Evolutionary conservation across 1,140 invertebrate species (phyloP).

Genomic region (Aphelenchoides besseyi): DNA sequence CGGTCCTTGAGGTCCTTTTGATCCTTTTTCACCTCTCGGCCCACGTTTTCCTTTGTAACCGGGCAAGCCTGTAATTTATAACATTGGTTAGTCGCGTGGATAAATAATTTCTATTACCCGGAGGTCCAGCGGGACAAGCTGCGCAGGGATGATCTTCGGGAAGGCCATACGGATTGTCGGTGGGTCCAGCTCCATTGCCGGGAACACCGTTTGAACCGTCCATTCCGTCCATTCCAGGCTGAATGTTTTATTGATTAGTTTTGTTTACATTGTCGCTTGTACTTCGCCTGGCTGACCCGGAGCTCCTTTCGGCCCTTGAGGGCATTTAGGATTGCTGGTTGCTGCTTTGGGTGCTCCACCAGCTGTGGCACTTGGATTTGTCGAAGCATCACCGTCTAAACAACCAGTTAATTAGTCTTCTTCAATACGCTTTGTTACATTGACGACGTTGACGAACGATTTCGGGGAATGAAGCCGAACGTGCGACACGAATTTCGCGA

Average conservation of each 20-base stretch:
- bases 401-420: too few relatives aligned
- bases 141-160: neutral
- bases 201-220: conserved; percentile 17
- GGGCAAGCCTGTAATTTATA: conserved; percentile 19
- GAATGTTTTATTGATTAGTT: too few relatives aligned
- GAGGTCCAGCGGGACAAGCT: conserved; percentile 27
- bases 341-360: neutral
- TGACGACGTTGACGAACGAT: conserved; percentile 18
- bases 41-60: conserved; percentile 32
- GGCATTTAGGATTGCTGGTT: neutral
- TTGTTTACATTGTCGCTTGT: too few relatives aligned
- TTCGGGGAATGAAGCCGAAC: conserved; percentile 11
- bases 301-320: conserved; percentile 7
- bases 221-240: conserved; percentile 19
- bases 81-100: neutral
- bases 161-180: conserved; percentile 10
- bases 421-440: too few relatives aligned
- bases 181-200: conserved; percentile 5
- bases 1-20: conserved; percentile 12
- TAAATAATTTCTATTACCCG: too few relatives aligned
- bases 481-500: conserved; percentile 23
- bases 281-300: too few relatives aligned
- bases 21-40: conserved; percentile 19
- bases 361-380: neutral
- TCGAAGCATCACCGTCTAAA: neutral